Conservation (phyloP, 2,797 vertebrate species). For the Pangasius larnaudii region DNA sequence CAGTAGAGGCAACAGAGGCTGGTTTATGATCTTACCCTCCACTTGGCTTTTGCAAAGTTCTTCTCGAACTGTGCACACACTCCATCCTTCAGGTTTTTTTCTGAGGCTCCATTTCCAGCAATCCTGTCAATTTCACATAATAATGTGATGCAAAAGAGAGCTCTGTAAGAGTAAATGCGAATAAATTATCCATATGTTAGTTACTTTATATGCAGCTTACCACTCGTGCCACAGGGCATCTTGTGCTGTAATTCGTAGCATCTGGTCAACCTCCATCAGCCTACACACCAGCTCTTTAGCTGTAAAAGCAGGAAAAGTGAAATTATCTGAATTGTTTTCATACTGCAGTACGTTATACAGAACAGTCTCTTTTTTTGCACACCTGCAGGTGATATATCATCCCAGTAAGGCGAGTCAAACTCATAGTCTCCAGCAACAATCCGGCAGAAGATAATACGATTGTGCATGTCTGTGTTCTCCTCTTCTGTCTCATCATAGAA, state of each 20-base stretch:
- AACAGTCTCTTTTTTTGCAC: constrained; percentile 46
- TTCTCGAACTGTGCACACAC: constrained; percentile 89
- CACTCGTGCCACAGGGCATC: constrained; percentile 86
- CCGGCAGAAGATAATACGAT: constrained; percentile 87
- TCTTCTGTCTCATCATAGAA: constrained; percentile 88
- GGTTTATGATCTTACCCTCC: constrained; percentile 77
- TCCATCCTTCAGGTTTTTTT: constrained; percentile 86
- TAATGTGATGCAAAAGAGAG: not conserved
- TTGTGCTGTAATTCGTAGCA: constrained; percentile 84
- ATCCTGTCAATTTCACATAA: constrained; percentile 72
- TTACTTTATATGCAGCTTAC: constrained; percentile 62
- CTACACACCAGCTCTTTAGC: constrained; percentile 85
- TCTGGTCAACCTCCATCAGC: constrained; percentile 87
- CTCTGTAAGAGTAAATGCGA: not conserved
- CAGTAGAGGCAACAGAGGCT: not conserved
- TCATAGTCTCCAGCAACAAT: constrained; percentile 87
- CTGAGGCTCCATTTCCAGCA: constrained; percentile 83
- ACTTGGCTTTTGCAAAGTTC: constrained; percentile 90
- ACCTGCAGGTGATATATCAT: constrained; percentile 87
- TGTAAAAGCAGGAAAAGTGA: constrained; percentile 56
- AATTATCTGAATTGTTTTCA: not conserved
- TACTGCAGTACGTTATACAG: not conserved
- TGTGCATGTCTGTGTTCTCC: constrained; percentile 84
- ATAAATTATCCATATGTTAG: not conserved
- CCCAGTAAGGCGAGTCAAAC: constrained; percentile 88